A percentile compares a stretch with the other conserved stretches of the same genome.
These are phyloP conservation scores for Pangasianodon hypophthalmus DNA, from an alignment of 2,113 vertebrate genomes.

Conservation along the genomic window DNA sequence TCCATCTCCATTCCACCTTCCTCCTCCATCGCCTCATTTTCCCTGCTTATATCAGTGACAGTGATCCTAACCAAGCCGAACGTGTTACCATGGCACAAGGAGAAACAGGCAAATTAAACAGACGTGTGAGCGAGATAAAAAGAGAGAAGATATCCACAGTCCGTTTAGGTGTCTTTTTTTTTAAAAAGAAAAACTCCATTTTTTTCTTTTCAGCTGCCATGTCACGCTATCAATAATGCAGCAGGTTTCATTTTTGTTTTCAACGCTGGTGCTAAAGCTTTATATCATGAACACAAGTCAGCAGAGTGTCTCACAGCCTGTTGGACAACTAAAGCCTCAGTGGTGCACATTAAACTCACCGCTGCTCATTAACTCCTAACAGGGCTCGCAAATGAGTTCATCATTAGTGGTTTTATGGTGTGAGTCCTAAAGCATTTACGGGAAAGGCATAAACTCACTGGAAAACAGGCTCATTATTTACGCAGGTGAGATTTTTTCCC, in stretches of 20 bases:
- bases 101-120: conserved; percentile 68
- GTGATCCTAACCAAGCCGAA: conserved; percentile 65
- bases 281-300: conserved; percentile 9
- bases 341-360: conserved; percentile 8
- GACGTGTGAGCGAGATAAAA: conserved; percentile 33
- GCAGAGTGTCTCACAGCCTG: conserved; percentile 23
- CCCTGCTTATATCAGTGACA: conserved; percentile 51
- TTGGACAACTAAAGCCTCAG: not conserved
- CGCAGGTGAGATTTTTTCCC: not conserved
- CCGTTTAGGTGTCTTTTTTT: conserved; percentile 42
- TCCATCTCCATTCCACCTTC: not conserved
- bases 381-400: conserved; percentile 20
- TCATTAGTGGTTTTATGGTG: conserved; percentile 29
- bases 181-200: not conserved
- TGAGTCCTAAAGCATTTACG: not conserved
- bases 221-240: conserved; percentile 57
- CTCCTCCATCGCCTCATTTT: conserved; percentile 33
- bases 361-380: conserved; percentile 26
- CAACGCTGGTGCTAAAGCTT: not conserved
- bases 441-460: not conserved
- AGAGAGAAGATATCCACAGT: conserved; percentile 39
- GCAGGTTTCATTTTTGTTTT: conserved; percentile 7
- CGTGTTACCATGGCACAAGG: conserved; percentile 58
- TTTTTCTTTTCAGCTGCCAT: conserved; percentile 43
- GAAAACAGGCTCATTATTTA: not conserved